Evolutionary conservation across 1,140 invertebrate genomes (phyloP).

Genomic region (Arctopsyche grandis): DNA sequence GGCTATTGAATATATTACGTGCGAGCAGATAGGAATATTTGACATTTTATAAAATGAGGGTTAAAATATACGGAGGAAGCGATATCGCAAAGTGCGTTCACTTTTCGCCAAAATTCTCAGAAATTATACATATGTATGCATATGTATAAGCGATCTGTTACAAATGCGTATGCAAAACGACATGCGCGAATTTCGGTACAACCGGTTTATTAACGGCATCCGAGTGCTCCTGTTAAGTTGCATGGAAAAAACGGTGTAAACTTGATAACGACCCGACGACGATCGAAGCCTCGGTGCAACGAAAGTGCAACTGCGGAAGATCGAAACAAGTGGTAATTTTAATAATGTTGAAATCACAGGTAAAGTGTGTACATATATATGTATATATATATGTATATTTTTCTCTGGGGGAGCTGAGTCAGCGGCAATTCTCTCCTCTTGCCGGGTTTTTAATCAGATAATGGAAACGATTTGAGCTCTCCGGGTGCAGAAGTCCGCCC

Average conservation of each 20-base stretch:
- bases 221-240: no score
- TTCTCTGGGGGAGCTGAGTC: constrained; percentile 12
- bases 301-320: constrained; percentile 18
- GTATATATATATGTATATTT: no score
- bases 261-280: not conserved
- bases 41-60: constrained; percentile 4
- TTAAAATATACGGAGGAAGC: not conserved
- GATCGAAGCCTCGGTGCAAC: not conserved
- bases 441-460: constrained; percentile 40
- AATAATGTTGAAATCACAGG: constrained; percentile 19
- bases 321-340: constrained; percentile 1
- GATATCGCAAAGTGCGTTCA: not conserved
- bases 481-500: constrained; percentile 3
- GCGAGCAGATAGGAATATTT: not conserved
- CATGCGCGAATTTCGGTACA: not conserved
- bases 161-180: not conserved
- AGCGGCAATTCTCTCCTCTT: not conserved
- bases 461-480: constrained; percentile 36
- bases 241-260: not conserved
- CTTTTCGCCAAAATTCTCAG: not conserved
- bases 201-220: not conserved
- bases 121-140: not conserved
- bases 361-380: no score
- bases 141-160: not conserved
- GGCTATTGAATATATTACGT: constrained; percentile 12